These are phyloP conservation scores for Lasioglossum morio DNA, from an alignment of 2,888 invertebrate species.

Conservation along the genomic window DNA sequence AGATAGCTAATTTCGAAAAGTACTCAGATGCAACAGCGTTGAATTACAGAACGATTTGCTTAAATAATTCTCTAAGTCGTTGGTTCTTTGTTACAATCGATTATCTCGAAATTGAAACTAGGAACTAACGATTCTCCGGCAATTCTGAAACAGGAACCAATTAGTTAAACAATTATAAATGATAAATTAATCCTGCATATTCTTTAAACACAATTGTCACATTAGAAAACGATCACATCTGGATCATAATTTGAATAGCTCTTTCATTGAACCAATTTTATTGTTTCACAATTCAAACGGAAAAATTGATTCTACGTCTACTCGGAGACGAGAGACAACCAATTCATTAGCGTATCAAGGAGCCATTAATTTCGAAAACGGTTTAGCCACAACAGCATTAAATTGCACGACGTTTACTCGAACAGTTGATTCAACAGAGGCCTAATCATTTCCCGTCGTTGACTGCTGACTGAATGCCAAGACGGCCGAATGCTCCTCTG, in stretches of 20 bases:
- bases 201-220: no score
- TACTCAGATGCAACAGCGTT: neutral
- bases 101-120: neutral
- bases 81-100: neutral
- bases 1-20: no score
- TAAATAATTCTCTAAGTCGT: neutral
- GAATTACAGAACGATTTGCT: neutral
- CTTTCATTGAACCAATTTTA: no score
- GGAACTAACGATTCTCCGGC: neutral
- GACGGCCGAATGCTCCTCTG: neutral
- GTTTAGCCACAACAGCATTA: neutral
- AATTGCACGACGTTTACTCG: neutral
- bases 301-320: neutral
- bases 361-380: neutral
- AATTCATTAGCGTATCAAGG: neutral
- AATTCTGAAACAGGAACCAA: no score
- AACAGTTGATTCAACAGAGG: slow-evolving; percentile 1
- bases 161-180: no score
- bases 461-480: neutral
- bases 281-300: no score
- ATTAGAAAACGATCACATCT: no score
- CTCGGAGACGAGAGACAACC: neutral
- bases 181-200: neutral
- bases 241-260: no score
- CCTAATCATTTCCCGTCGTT: slow-evolving; percentile 1